Evolutionary conservation across 2,797 vertebrate species (phyloP), one percentile per base, ranked within the genome.

Genomic region (Spatula clypeata): DNA sequence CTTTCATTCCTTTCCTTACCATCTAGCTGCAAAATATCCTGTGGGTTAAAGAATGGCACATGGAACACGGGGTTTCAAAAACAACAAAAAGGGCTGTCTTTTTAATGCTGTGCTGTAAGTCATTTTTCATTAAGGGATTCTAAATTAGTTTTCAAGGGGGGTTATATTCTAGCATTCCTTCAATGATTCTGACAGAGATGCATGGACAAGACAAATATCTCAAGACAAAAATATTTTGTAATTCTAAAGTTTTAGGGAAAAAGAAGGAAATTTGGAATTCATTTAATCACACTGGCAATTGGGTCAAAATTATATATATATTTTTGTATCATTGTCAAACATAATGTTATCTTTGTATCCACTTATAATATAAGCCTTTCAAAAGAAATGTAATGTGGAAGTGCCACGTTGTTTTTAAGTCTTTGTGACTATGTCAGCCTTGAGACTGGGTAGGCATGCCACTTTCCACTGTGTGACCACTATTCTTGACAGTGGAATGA

Each of bases 401-500:
- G 45, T 88, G 73, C 57, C 27, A 64, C 67, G 64, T 26, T 47
- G 69, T 94, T 93, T 94, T 92, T 90, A 86, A 84, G 55, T 88
- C 62, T 90, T 94, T 60, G 13, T 93, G 71, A 24, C 88, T 91
- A 5, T 29, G 32, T 62, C 91, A 90, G 70, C 75, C 93, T 92
- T 94, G 70, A 90, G 70, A 81, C 62, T 85, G 86, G 75, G 80
- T 90, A 96, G 96, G 96, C 54, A 92, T 58, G 38, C 84, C 73
- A 80, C 38, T 93, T 92, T 61, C 38, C 62, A 93, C 93, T 95
- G 66, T 97, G 69, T 97, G 92, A 89, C 84, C 94, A 93, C 94
- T 97, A 70, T 97, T 86, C 97, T 94, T 96, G 91, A 94, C 90
- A 91, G 74, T 81, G 86, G 86, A 97, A 94, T 85, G 74, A 95